These are phyloP conservation scores for Anser brachyrhynchus DNA, from an alignment of 2,113 vertebrate genomes.

Conservation along the genomic window DNA sequence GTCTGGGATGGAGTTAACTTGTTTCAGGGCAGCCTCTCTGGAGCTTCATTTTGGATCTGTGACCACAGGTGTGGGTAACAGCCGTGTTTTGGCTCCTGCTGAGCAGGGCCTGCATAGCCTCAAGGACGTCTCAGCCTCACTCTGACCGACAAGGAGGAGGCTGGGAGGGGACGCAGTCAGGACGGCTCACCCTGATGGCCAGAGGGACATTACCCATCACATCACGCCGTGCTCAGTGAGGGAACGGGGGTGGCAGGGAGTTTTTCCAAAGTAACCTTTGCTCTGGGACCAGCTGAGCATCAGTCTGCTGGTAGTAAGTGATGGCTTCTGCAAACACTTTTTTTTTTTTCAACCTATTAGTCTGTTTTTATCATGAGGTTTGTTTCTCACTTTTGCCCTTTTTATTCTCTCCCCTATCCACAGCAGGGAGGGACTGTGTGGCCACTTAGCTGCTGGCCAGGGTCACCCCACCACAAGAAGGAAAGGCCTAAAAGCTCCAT, in stretches of 20 bases:
- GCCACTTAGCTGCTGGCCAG: accelerated
- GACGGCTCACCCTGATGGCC: too few relatives aligned
- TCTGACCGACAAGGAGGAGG: neutral
- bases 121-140: neutral
- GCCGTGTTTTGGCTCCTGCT: neutral
- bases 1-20: neutral
- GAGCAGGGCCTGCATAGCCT: neutral
- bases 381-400: neutral
- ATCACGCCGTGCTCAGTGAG: neutral
- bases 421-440: accelerated
- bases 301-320: neutral
- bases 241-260: neutral
- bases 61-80: neutral
- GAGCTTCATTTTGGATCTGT: neutral
- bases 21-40: neutral
- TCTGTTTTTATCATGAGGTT: neutral
- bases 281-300: neutral
- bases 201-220: too few relatives aligned
- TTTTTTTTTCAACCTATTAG: neutral
- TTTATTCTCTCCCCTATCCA: neutral
- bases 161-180: too few relatives aligned
- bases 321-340: neutral
- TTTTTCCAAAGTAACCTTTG: neutral
- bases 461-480: neutral
- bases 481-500: neutral